Evolutionary conservation across 2,113 vertebrate species (phyloP).

Genomic region (Zosterops lateralis): DNA sequence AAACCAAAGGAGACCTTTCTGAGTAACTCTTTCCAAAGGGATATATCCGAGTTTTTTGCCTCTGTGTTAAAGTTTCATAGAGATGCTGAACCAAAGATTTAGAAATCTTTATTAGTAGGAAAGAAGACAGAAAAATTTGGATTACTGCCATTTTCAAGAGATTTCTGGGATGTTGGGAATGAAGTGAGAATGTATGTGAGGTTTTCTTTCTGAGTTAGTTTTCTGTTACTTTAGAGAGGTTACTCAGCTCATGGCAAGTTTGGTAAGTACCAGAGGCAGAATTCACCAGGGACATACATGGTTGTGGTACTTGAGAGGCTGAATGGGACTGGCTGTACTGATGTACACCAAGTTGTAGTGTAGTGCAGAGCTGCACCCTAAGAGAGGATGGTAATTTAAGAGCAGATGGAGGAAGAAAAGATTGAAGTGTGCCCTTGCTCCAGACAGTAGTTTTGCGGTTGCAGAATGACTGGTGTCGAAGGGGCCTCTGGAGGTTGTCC

Average conservation of each 20-base stretch:
- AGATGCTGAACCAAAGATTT: background rate
- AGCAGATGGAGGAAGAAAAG: background rate
- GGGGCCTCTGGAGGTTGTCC: background rate
- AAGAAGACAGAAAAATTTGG: background rate
- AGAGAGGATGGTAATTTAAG: background rate
- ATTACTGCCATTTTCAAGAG: background rate
- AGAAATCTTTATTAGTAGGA: background rate
- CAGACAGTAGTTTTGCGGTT: background rate
- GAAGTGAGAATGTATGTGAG: background rate
- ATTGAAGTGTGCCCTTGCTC: background rate
- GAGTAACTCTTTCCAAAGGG: background rate
- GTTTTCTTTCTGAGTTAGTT: background rate
- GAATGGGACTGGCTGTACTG: background rate
- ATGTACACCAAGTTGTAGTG: accelerated
- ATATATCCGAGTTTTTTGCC: background rate
- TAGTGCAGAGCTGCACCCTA: background rate
- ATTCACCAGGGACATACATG: accelerated
- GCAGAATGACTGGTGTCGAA: background rate
- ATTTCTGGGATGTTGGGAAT: background rate
- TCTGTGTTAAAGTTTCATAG: background rate
- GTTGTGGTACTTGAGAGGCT: background rate
- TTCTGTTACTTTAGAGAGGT: background rate
- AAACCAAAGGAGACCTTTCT: background rate
- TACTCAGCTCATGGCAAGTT: background rate
- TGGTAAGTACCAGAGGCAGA: background rate